Percentiles rank a stretch among this genome's conserved stretches.
Conservation (phyloP, 2,797 vertebrate genomes). For the Acanthis flammea region DNA sequence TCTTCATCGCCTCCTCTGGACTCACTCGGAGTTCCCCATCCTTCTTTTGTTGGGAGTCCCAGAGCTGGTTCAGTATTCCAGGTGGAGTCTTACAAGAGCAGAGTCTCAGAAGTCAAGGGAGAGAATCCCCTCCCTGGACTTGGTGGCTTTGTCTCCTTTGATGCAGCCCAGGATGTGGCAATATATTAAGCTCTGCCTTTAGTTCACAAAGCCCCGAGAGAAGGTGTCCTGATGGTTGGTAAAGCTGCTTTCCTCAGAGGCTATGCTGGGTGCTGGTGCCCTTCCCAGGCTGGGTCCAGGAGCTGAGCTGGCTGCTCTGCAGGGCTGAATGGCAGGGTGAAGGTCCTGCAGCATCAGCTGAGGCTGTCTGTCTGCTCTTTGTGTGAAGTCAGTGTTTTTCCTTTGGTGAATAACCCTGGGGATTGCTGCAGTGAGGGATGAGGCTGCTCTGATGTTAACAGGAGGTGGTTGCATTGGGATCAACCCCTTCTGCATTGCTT, state of each 20-base stretch:
- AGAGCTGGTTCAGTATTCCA: not conserved
- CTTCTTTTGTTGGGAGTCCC: too few species aligned
- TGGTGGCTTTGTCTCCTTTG: not conserved
- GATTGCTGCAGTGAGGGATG: not conserved
- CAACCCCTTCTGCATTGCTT: not conserved
- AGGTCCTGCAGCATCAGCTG: not conserved
- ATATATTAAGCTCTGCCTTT: not conserved
- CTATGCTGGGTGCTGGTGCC: not conserved
- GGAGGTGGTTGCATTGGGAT: not conserved
- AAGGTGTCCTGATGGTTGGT: not conserved
- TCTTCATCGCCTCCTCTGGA: not conserved
- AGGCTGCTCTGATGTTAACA: not conserved
- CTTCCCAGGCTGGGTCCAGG: not conserved
- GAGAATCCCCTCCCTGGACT: not conserved
- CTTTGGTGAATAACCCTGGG: not conserved
- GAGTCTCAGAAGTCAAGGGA: not conserved
- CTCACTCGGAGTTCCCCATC: not conserved
- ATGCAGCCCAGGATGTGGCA: not conserved
- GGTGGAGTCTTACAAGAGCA: not conserved
- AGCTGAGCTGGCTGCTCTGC: not conserved
- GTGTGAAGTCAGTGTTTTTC: not conserved
- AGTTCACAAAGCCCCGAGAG: not conserved
- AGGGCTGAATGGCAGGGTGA: not conserved
- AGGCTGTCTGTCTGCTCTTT: not conserved
- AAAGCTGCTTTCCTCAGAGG: not conserved